These are phyloP conservation scores for Napeogenes sylphis DNA, from an alignment of 2,888 invertebrate genomes.

Conservation along the genomic window DNA sequence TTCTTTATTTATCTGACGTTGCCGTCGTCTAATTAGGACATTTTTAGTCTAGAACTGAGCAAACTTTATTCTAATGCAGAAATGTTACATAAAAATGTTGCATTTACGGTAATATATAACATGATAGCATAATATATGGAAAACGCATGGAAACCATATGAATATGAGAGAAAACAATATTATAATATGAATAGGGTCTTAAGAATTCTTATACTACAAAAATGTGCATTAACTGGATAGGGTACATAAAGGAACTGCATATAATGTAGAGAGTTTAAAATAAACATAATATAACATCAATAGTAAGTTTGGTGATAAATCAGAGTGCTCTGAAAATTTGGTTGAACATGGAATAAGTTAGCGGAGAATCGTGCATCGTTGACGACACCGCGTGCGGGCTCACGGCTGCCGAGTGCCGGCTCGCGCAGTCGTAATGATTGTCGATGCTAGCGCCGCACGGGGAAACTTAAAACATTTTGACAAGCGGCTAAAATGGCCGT, in stretches of 20 bases:
- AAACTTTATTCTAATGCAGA: no score
- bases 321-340: conserved; percentile 57
- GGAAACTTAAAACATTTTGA: conserved; percentile 57
- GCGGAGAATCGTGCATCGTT: conserved; percentile 34
- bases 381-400: conserved; percentile 23
- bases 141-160: conserved; percentile 6
- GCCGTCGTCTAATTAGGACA: no score
- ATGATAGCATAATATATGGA: no score
- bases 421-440: conserved; percentile 69
- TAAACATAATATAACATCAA: conserved; percentile 56
- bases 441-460: conserved; percentile 59
- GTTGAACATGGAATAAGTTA: conserved; percentile 40
- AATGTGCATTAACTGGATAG: conserved; percentile 29
- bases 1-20: no score
- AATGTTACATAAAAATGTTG: no score
- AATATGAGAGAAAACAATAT: conserved; percentile 27
- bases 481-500: conserved; percentile 74
- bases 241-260: conserved; percentile 28
- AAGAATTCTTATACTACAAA: no score
- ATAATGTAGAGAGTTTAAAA: neutral
- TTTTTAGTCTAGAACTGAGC: no score
- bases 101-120: no score
- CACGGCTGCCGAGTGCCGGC: conserved; percentile 40
- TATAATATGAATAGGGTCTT: no score
- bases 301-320: conserved; percentile 73